Conservation (phyloP, 1,140 invertebrate genomes). For the Coelopa frigida region DNA sequence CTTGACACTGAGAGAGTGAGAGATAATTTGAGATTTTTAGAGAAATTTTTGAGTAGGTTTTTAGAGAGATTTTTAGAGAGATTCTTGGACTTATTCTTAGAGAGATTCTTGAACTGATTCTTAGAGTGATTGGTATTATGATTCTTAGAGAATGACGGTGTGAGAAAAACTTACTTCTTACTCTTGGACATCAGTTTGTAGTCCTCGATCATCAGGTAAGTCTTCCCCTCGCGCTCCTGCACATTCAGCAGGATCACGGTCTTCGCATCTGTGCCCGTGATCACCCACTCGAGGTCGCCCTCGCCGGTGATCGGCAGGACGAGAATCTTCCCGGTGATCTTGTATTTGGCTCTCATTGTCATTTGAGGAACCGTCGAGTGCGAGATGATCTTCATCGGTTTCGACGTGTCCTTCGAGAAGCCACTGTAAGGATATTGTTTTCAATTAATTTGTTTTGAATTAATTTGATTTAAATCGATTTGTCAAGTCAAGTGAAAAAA, state of each 20-base stretch:
- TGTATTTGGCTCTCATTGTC: conserved; percentile 1
- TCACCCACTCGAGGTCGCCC: not conserved
- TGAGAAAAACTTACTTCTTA: conserved; percentile 7
- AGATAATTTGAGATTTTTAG: not conserved
- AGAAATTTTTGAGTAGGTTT: not conserved
- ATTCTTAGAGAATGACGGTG: too few species aligned
- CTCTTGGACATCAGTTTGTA: not conserved
- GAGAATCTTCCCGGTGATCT: conserved; percentile 3
- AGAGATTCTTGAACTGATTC: not conserved
- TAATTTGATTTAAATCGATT: too few species aligned
- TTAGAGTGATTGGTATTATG: not conserved
- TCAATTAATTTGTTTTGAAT: too few species aligned
- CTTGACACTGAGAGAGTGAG: not conserved
- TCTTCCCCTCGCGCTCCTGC: conserved; percentile 3
- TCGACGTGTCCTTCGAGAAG: conserved; percentile 1
- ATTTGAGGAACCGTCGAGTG: not conserved
- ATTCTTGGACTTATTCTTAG: not conserved
- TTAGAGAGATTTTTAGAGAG: not conserved
- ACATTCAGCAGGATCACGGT: not conserved
- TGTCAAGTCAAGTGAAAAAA: not conserved
- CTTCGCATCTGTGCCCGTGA: not conserved
- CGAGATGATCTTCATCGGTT: conserved; percentile 2
- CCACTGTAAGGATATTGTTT: not conserved
- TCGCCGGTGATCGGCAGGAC: conserved; percentile 4
- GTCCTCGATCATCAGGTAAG: not conserved